Conservation (phyloP, 1,140 invertebrate species). For the Drosophila ohnishii region DNA sequence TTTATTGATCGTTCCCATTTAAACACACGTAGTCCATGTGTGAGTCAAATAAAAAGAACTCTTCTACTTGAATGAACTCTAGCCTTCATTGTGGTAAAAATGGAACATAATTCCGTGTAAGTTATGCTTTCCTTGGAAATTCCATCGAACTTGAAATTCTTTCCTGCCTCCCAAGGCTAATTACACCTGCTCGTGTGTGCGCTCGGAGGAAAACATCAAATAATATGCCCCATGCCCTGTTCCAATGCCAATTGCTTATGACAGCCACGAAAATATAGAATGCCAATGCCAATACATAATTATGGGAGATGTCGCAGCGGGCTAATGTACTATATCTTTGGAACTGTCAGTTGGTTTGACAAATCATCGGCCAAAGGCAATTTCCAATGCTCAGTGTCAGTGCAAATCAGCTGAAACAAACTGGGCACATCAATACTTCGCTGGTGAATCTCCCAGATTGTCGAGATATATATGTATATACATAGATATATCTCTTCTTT, state of each 20-base stretch:
- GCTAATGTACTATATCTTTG: slow-evolving; percentile 13
- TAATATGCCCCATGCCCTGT: slow-evolving; percentile 32
- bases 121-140: slow-evolving; percentile 58
- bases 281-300: slow-evolving; percentile 55
- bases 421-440: slow-evolving; percentile 58
- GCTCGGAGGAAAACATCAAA: slow-evolving; percentile 29
- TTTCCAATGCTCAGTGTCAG: slow-evolving; percentile 44
- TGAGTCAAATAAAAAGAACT: slow-evolving; percentile 12
- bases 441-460: slow-evolving; percentile 14
- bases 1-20: slow-evolving; percentile 37
- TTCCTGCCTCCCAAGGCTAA: slow-evolving; percentile 62
- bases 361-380: slow-evolving; percentile 22
- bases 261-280: slow-evolving; percentile 39
- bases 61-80: slow-evolving; percentile 1
- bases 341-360: slow-evolving; percentile 42
- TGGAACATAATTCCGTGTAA: slow-evolving; percentile 54
- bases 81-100: slow-evolving; percentile 58
- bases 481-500: slow-evolving; percentile 16
- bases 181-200: slow-evolving; percentile 60
- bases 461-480: slow-evolving; percentile 1
- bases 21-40: slow-evolving; percentile 4
- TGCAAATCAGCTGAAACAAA: slow-evolving; percentile 39
- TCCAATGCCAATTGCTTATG: slow-evolving; percentile 65
- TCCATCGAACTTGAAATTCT: slow-evolving; percentile 61
- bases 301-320: slow-evolving; percentile 21